These are phyloP conservation scores for Thomomys bottae DNA, from an alignment of 2,113 vertebrate species.

Conservation along the genomic window DNA sequence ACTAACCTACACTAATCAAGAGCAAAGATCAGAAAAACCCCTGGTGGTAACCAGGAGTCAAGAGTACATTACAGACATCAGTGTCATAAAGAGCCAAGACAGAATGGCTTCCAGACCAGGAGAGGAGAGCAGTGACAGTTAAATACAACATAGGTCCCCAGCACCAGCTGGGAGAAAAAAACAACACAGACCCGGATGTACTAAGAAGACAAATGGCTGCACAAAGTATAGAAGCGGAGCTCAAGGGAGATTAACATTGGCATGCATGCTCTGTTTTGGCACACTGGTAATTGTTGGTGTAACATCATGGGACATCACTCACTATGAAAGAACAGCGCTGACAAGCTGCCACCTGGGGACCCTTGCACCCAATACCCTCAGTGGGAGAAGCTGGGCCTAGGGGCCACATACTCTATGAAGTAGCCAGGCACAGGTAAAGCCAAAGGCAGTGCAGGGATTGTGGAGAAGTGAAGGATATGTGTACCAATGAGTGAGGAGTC, in stretches of 20 bases:
- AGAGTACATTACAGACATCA: not conserved
- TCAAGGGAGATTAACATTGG: too few relatives aligned
- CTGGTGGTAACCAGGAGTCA: not conserved
- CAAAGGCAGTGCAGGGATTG: not conserved
- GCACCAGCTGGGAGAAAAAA: too few relatives aligned
- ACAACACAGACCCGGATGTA: too few relatives aligned
- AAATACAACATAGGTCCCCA: not conserved
- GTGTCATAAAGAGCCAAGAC: not conserved
- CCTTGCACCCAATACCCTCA: too few relatives aligned
- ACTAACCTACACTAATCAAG: not conserved
- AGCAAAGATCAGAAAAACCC: not conserved
- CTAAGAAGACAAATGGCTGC: too few relatives aligned
- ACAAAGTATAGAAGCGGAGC: too few relatives aligned
- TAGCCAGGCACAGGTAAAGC: too few relatives aligned
- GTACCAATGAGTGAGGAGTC: not conserved
- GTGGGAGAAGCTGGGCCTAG: not conserved
- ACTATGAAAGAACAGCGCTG: not conserved
- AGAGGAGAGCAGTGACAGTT: not conserved
- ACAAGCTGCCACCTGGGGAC: rapidly evolving
- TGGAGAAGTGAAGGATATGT: not conserved
- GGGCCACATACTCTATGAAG: too few relatives aligned
- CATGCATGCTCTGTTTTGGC: too few relatives aligned
- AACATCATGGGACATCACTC: too few relatives aligned
- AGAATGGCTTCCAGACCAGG: not conserved
- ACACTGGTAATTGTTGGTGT: too few relatives aligned